Base-by-base conservation (phyloP, 1,140 invertebrate genomes). In the Camponotus vicinus region DNA sequence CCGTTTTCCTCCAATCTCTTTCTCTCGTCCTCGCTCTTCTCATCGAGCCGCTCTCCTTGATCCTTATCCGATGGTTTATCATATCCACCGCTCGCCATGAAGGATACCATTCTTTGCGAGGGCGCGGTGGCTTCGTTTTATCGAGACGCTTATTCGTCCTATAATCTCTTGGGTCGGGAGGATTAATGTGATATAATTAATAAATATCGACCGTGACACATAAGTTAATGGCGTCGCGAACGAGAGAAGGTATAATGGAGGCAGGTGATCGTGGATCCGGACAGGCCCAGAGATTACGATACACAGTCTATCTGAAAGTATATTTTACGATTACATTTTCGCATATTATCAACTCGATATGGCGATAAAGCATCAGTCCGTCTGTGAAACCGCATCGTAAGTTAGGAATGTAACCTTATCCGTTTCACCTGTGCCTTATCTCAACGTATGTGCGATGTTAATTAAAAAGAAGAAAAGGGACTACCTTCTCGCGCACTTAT, bases 51-150 rank as follows among this genome's bases (percentile, higher is more conserved):
- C 86, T 89, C 92, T 91, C 88, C 69, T 86, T 87, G 93, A 94
- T 94, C 88, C 91, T 94, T 94, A 94, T 94, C 93, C 89, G 91
- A 93, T 93, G 90, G 88, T 94, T 94, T 94, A 94, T 94, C 93
- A 94, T 94, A 94, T 94, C 93, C 91, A 87, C 82, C 86, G 84
- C 80, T 89, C 86, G 82, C 71, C 87, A 75, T 85, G 85, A 63
- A 75, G 45, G 83, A 85, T 82, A 83, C 66, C 71, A 18, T 34
- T 55, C 73, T 61, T 37, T 55, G 73, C 69, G 40, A 27, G 27
- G 27, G 40, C 69, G 79, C 69, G 79, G 55, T 61, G 69, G 59
- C 18, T 27, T 86, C 67, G 89, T 89, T 90, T 90, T 84, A 90
- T 86, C 87, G 76, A 37, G 84, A 91, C 88, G 77, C 64, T 52